Evolutionary conservation across 2,797 vertebrate species (phyloP).

Genomic region (Pangasius sanitwongsei): DNA sequence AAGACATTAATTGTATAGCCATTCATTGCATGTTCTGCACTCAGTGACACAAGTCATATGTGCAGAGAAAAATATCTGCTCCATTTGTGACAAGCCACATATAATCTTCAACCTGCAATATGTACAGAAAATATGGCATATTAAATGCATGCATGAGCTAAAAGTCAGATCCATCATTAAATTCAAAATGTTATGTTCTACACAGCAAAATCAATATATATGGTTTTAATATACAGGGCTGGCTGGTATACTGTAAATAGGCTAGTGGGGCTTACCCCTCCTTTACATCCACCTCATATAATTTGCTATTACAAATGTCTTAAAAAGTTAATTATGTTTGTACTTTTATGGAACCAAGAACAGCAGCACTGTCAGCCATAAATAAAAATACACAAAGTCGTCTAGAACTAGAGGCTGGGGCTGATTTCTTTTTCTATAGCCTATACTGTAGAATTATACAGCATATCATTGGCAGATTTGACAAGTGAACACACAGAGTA

Average conservation of each 20-base stretch:
- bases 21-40: slow-evolving; percentile 21
- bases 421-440: not conserved
- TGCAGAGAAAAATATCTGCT: not conserved
- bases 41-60: slow-evolving; percentile 30
- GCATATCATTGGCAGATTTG: not conserved
- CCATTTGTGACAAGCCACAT: not conserved
- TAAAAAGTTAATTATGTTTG: not conserved
- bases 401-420: not conserved
- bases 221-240: not conserved
- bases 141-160: not conserved
- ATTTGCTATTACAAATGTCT: not conserved
- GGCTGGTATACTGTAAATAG: not conserved
- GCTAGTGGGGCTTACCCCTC: too few species aligned
- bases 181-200: not conserved
- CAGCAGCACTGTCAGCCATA: not conserved
- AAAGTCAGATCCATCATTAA: not conserved
- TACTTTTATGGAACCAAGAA: not conserved
- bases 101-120: not conserved
- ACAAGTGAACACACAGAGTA: not conserved
- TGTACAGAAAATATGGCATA: not conserved
- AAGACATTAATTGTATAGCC: slow-evolving; percentile 35
- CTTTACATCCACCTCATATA: not conserved
- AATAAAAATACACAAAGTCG: not conserved
- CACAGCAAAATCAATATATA: not conserved
- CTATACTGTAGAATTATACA: not conserved